Evolutionary conservation across 2,113 vertebrate species (phyloP).

Genomic region (Plotosus lineatus): DNA sequence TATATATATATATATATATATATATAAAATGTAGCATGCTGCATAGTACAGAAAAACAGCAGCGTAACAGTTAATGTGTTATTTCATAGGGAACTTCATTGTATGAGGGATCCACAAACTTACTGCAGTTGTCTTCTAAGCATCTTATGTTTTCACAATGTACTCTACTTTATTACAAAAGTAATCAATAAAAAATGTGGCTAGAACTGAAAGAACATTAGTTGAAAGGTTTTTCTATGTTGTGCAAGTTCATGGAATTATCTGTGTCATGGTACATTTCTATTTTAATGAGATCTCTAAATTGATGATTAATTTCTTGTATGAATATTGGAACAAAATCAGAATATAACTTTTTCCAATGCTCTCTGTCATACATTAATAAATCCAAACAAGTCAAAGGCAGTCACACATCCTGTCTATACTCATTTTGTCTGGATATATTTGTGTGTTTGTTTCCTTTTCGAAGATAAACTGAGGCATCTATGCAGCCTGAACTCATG

Average conservation of each 20-base stretch:
- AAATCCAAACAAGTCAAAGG: neutral
- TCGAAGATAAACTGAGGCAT: neutral
- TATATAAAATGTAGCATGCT: too few relatives aligned
- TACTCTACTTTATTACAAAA: too few relatives aligned
- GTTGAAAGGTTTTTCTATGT: neutral
- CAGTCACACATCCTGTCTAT: neutral
- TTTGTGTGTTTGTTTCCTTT: neutral
- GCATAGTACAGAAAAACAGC: too few relatives aligned
- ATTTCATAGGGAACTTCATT: too few relatives aligned
- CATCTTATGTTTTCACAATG: too few relatives aligned
- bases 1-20: too few relatives aligned
- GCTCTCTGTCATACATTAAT: neutral
- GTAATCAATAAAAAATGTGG: too few relatives aligned
- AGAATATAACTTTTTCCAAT: neutral
- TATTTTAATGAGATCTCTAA: neutral
- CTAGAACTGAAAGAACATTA: neutral
- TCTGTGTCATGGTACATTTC: neutral
- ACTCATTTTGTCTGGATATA: neutral
- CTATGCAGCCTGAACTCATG: slow-evolving; percentile 10
- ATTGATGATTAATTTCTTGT: neutral
- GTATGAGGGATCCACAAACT: too few relatives aligned
- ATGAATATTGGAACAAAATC: neutral
- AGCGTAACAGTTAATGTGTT: too few relatives aligned
- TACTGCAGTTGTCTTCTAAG: too few relatives aligned
- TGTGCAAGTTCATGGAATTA: neutral